Evolutionary conservation across 1,140 invertebrate species (phyloP), one percentile per base, ranked within the genome.

Genomic region (Cylas formicarius): DNA sequence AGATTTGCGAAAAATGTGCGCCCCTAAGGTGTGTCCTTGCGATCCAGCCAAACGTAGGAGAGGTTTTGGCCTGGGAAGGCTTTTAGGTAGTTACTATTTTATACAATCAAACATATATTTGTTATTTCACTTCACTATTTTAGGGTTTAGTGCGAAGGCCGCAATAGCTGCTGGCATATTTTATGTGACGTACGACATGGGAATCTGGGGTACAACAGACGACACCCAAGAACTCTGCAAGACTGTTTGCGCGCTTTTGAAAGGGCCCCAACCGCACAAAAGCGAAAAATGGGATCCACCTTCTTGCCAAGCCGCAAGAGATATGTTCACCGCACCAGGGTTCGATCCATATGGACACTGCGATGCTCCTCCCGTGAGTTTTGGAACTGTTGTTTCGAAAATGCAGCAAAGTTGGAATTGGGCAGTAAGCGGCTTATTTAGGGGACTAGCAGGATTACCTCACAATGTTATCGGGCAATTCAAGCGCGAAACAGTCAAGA

Each of bases 271-370:
- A 16, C 40, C 37, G 4, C 37, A 31, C 11, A 55, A 44, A 36
- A 52, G 43, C 23, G 34, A 36, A 10, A 51, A 49, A 27, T 55
- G 49, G 52, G 48, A 54, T 27, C 36, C 55, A 1, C 44, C 52
- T n/a, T 52, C 52, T 3, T 57, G 55, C 1, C 75, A 76, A 19
- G 66, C 73, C 45, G 63, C 65, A 11, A 67, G 59, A 31, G 51
- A 48, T 9, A 42, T 56, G 29, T 51, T 56, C 22, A 29, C 18
- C 9, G 53, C 51, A 18, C 13, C 29, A 19, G 6, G 4, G 4
- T 42, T 34, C 14, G 33, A 45, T 10, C 50, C 50, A n/a, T 48
- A 31, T 24, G 42, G 13, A 9, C 26, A 37, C n/a, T 56, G 53
- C 18, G 43, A 52, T 17, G 27, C 49, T 13, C 45, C 51, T 17